These are phyloP conservation scores for Lytechinus pictus DNA, from an alignment of 35 echinoderm and acorn worm species.

Conservation along the genomic window DNA sequence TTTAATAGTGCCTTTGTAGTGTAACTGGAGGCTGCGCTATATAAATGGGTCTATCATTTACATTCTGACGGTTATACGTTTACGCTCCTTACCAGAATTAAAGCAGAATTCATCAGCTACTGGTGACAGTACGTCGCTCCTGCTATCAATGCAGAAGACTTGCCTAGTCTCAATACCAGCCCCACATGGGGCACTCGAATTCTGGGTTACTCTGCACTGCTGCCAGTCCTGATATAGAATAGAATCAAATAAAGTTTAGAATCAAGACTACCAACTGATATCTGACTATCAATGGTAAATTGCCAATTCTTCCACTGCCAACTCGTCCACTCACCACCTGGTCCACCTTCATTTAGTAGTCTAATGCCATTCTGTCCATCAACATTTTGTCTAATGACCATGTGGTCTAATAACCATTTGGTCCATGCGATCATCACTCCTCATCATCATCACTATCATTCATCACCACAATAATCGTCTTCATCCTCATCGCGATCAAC, in stretches of 20 bases:
- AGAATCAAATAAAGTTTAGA: not conserved
- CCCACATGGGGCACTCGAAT: slow-evolving; percentile 61
- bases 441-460: not conserved
- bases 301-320: too few relatives aligned
- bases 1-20: too few relatives aligned
- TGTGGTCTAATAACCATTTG: not conserved
- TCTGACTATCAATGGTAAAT: too few relatives aligned
- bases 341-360: too few relatives aligned
- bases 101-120: slow-evolving; percentile 73
- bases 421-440: not conserved
- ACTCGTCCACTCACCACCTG: too few relatives aligned
- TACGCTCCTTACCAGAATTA: slow-evolving; percentile 37
- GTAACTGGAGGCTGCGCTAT: too few relatives aligned
- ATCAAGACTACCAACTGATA: too few relatives aligned
- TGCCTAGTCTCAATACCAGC: slow-evolving; percentile 81
- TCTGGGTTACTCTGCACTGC: slow-evolving; percentile 50
- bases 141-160: slow-evolving; percentile 76
- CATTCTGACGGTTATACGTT: too few relatives aligned
- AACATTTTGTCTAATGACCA: not conserved
- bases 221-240: slow-evolving; percentile 77
- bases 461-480: not conserved
- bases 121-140: slow-evolving; percentile 52
- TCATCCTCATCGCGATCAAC: not conserved
- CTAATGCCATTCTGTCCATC: too few relatives aligned
- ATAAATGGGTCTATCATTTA: too few relatives aligned